Conservation (phyloP, 2,888 invertebrate genomes). For the Drepanosiphum platanoidis region DNA sequence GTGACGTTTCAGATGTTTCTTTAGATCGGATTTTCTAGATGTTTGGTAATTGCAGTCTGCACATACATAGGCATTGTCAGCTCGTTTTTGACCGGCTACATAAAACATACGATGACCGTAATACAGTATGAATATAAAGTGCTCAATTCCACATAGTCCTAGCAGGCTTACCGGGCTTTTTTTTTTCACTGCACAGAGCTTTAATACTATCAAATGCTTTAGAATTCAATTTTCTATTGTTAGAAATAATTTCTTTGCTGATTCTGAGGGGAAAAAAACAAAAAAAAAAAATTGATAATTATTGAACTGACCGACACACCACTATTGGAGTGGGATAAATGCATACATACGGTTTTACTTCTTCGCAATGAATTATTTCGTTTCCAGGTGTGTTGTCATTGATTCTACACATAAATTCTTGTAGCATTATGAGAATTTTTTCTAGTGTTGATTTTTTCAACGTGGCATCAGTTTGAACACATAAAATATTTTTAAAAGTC, state of each 20-base stretch:
- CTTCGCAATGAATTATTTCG: conserved; percentile 19
- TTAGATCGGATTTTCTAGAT: conserved; percentile 45
- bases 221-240: background rate
- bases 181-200: conserved; percentile 44
- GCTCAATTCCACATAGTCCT: background rate
- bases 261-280: conserved; percentile 8
- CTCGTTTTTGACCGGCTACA: conserved; percentile 22
- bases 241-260: background rate
- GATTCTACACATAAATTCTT: conserved; percentile 49
- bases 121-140: background rate
- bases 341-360: conserved; percentile 1
- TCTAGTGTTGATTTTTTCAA: conserved; percentile 50
- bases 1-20: conserved; percentile 59
- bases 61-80: conserved; percentile 29
- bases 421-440: conserved; percentile 35
- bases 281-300: background rate
- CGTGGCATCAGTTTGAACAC: conserved; percentile 30
- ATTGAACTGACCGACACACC: background rate
- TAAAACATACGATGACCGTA: background rate
- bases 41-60: conserved; percentile 55
- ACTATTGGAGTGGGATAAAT: too few relatives aligned
- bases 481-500: conserved; percentile 43
- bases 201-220: conserved; percentile 48
- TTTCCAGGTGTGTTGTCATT: background rate
- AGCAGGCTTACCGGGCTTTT: conserved; percentile 8